Conservation (phyloP, 2,113 vertebrate genomes). For the Melanerpes formicivorus region DNA sequence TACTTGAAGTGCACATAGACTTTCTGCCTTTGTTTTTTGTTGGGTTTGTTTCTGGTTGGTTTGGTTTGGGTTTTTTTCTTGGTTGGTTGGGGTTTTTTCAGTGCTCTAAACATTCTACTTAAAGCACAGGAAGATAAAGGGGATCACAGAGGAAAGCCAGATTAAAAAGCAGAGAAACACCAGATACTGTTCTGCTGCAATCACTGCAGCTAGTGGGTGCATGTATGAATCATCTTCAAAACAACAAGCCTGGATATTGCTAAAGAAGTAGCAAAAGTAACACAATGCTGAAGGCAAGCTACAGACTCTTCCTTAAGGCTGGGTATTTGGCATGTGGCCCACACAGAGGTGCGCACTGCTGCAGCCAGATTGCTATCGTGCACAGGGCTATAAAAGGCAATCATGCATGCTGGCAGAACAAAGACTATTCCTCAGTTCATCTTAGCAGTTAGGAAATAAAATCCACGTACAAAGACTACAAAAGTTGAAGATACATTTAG, state of each 20-base stretch:
- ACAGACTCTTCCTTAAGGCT: neutral
- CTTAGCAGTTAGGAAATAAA: neutral
- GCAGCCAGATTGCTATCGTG: neutral
- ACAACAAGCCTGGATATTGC: neutral
- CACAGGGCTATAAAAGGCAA: neutral
- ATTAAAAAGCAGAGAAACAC: neutral
- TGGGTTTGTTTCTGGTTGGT: no score
- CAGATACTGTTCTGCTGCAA: neutral
- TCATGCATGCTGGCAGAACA: neutral
- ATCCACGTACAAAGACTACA: neutral
- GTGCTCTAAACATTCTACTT: neutral
- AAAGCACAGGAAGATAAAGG: neutral
- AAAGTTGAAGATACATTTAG: neutral
- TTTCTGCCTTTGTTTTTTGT: neutral
- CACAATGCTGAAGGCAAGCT: neutral
- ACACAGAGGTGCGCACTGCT: fast-evolving
- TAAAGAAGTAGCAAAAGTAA: neutral
- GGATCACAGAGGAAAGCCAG: neutral
- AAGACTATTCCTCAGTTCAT: neutral
- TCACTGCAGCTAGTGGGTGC: neutral
- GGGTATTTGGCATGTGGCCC: neutral
- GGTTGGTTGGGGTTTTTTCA: neutral
- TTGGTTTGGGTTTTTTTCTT: neutral
- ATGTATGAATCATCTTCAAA: neutral
- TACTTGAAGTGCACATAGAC: neutral